Conservation (phyloP, 37 sponge, comb jelly and placozoan genomes). For the Geodia barretti region DNA sequence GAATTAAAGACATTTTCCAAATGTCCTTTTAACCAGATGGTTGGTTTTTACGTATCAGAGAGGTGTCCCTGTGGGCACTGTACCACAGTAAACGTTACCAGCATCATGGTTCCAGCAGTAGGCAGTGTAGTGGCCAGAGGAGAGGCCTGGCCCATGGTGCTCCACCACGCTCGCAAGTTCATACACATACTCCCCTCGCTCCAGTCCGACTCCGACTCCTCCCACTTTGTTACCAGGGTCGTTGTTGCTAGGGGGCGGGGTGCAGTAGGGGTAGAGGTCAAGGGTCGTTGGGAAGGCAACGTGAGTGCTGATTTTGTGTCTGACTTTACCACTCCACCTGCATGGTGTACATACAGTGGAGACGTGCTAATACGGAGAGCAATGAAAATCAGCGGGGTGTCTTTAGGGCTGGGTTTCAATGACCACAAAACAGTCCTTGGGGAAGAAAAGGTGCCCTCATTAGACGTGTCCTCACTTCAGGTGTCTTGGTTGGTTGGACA, state of each 20-base stretch:
- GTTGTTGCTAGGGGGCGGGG: not conserved
- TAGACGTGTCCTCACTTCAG: no score
- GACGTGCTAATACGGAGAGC: not conserved
- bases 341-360: not conserved
- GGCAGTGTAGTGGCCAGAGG: conserved; percentile 76
- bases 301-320: conserved; percentile 69
- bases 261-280: conserved; percentile 52
- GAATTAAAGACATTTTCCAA: no score
- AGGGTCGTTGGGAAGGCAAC: conserved; percentile 58
- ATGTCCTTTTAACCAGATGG: no score
- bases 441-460: no score
- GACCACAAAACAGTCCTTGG: no score
- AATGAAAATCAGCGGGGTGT: not conserved
- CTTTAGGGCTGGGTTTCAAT: not conserved
- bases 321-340: conserved; percentile 39
- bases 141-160: conserved; percentile 73
- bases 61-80: not conserved
- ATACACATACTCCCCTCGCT: conserved; percentile 23
- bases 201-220: not conserved
- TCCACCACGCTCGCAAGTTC: conserved; percentile 70
- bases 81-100: not conserved
- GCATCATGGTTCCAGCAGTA: conserved; percentile 67
- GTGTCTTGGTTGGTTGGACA: no score
- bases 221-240: not conserved
- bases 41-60: not conserved